Evolutionary conservation across 2,113 vertebrate species (phyloP).

Genomic region (Camelus bactrianus): DNA sequence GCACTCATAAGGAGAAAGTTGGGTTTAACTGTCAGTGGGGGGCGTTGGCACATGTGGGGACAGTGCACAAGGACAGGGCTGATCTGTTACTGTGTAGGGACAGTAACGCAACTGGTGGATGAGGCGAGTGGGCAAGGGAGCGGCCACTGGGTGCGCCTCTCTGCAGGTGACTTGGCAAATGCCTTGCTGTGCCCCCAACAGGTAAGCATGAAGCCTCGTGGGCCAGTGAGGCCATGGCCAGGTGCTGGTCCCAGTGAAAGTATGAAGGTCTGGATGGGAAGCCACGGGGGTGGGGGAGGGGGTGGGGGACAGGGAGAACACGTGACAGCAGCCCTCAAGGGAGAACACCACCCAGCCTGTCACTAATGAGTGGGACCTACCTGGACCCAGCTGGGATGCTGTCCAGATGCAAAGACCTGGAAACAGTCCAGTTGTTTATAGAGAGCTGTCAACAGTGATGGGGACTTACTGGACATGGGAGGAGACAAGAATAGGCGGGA

Average conservation of each 20-base stretch:
- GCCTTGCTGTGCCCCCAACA: neutral
- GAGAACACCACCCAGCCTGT: neutral
- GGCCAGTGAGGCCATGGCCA: neutral
- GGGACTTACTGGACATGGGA: neutral
- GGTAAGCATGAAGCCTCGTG: neutral
- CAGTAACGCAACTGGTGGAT: neutral
- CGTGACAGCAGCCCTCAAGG: neutral
- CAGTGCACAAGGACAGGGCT: too few species aligned
- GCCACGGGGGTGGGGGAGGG: fast-evolving
- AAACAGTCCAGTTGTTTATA: neutral
- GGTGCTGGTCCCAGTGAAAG: neutral
- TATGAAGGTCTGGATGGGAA: neutral
- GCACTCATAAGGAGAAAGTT: neutral
- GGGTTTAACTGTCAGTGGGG: neutral
- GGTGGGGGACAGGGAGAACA: neutral
- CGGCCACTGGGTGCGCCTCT: neutral
- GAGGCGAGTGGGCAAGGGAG: neutral
- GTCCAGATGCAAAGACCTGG: neutral
- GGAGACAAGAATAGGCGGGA: too few species aligned
- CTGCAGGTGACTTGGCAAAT: neutral
- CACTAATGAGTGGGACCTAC: neutral
- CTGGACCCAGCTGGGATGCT: neutral
- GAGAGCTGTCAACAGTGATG: neutral
- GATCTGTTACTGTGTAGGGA: neutral
- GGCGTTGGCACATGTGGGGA: neutral